Conservation (phyloP, 2,113 vertebrate species). For the Fulica atra region DNA sequence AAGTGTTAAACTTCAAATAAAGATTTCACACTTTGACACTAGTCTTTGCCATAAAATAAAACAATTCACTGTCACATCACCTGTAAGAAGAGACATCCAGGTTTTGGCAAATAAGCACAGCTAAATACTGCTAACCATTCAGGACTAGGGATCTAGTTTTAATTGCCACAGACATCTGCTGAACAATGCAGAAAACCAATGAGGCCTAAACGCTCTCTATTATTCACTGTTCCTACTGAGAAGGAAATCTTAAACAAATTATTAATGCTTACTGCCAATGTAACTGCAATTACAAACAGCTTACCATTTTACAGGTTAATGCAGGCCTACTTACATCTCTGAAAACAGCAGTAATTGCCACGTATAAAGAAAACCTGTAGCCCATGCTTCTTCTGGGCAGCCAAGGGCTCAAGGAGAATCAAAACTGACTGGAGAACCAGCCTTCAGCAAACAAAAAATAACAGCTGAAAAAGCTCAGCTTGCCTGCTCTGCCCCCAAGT, state of each 20-base stretch:
- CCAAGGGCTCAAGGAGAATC: not conserved
- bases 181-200: not conserved
- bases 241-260: not conserved
- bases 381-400: not conserved
- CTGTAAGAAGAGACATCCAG: not conserved
- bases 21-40: not conserved
- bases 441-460: slow-evolving; percentile 32
- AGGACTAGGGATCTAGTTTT: not conserved
- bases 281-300: not conserved
- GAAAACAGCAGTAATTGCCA: slow-evolving; percentile 7
- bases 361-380: slow-evolving; percentile 14
- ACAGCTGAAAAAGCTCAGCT: slow-evolving; percentile 21
- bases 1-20: not conserved
- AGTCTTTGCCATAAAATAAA: not conserved
- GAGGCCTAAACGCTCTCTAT: not conserved
- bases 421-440: slow-evolving; percentile 34
- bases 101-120: not conserved
- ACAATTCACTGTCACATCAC: not conserved
- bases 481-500: not conserved
- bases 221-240: not conserved
- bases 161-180: not conserved
- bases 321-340: not conserved
- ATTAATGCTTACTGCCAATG: not conserved
- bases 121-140: not conserved
- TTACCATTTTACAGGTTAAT: not conserved